Evolutionary conservation across 2,113 vertebrate genomes (phyloP).

Genomic region (Phyllopteryx taeniolatus): DNA sequence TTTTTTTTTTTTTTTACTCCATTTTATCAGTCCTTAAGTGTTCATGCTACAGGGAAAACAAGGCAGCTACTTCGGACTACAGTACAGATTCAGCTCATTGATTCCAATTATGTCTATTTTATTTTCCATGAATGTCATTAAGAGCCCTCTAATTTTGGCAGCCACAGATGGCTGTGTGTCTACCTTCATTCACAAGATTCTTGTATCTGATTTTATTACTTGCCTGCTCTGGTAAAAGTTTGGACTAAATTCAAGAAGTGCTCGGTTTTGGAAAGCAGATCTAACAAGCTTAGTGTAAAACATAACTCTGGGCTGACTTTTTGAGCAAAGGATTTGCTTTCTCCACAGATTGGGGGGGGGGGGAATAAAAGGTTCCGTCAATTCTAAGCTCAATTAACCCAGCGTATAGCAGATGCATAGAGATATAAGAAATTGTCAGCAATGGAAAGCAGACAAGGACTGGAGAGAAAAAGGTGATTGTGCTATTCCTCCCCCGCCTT

Average conservation of each 20-base stretch:
- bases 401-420: not conserved
- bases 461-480: not conserved
- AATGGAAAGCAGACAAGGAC: not conserved
- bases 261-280: not conserved
- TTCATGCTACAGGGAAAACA: constrained; percentile 25
- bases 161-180: constrained; percentile 5
- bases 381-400: not conserved
- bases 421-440: not conserved
- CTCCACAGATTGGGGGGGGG: not conserved
- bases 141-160: constrained; percentile 13
- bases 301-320: not conserved
- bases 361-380: not conserved
- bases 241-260: constrained; percentile 9
- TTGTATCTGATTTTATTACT: constrained; percentile 5
- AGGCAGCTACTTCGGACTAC: not conserved
- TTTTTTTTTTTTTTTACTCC: not conserved
- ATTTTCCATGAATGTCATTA: constrained; percentile 14
- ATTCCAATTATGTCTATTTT: constrained; percentile 40
- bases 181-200: constrained; percentile 6
- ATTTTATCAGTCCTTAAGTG: constrained; percentile 34
- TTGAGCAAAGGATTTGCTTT: not conserved
- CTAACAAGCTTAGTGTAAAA: not conserved
- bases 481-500: not conserved
- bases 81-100: constrained; percentile 26
- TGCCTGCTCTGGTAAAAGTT: not conserved